Percentiles rank a stretch among this genome's conserved stretches.
These are phyloP conservation scores for Aphis craccivora DNA, from an alignment of 1,140 invertebrate genomes.

Conservation along the genomic window DNA sequence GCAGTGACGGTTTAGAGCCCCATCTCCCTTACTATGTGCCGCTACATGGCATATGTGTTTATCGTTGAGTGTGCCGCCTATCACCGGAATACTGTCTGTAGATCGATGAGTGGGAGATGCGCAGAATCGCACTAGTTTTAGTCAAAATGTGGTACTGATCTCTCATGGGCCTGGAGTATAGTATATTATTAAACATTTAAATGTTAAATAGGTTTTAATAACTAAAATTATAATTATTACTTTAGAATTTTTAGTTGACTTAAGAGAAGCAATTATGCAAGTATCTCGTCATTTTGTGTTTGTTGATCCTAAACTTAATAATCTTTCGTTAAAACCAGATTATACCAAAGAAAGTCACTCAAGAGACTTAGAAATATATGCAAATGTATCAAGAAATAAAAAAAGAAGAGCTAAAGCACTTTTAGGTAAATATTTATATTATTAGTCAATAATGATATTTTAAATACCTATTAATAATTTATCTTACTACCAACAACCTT, in stretches of 20 bases:
- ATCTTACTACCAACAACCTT: not conserved
- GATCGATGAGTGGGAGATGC: too few relatives aligned
- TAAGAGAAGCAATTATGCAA: conserved; percentile 93
- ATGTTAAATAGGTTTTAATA: not conserved
- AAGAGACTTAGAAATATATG: conserved; percentile 92
- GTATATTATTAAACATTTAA: not conserved
- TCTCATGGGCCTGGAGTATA: not conserved
- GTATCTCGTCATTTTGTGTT: conserved; percentile 89
- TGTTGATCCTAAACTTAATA: conserved; percentile 76
- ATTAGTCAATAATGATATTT: not conserved
- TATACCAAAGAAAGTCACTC: conserved; percentile 95
- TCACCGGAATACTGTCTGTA: too few relatives aligned
- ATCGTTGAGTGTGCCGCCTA: too few relatives aligned
- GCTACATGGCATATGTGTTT: too few relatives aligned
- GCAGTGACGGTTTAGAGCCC: too few relatives aligned
- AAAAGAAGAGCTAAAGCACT: conserved; percentile 93
- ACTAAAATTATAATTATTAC: not conserved
- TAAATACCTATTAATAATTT: conserved; percentile 14
- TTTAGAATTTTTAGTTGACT: conserved; percentile 90
- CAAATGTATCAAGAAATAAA: conserved; percentile 86
- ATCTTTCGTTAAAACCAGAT: conserved; percentile 85
- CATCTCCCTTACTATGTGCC: too few relatives aligned
- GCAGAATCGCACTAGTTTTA: too few relatives aligned
- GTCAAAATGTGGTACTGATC: too few relatives aligned
- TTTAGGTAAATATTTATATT: conserved; percentile 68